phyloP scores from a whole-genome alignment of 1,140 invertebrate species.

The Nilaparvata lugens region DNA sequence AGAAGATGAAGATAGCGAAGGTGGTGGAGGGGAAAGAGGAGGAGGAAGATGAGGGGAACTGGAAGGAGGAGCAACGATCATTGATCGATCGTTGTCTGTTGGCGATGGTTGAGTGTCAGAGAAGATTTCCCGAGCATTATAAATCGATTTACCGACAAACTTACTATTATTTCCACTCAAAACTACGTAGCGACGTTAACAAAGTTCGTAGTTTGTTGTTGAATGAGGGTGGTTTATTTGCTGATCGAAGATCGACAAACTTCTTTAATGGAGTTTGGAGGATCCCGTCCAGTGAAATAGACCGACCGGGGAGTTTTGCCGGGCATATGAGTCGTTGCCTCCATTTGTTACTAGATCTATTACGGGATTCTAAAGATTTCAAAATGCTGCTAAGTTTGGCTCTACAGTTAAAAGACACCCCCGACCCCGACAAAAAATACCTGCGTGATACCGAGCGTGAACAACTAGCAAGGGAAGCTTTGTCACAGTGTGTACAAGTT shows the following conservation, averaged over 20 bases:
- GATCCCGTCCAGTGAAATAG: conserved; percentile 81
- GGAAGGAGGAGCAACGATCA: conserved; percentile 34
- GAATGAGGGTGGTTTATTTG: conserved; percentile 68
- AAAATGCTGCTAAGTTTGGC: conserved; percentile 71
- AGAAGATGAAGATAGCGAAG: conserved; percentile 30
- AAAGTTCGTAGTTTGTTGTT: conserved; percentile 63
- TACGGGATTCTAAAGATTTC: conserved; percentile 68
- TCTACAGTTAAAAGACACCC: conserved; percentile 63
- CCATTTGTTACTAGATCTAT: conserved; percentile 66
- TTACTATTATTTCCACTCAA: conserved; percentile 71
- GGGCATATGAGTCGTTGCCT: conserved; percentile 83
- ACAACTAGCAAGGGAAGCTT: conserved; percentile 62
- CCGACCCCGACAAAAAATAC: conserved; percentile 76
- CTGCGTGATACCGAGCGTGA: conserved; percentile 69
- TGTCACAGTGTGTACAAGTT: conserved; percentile 54
- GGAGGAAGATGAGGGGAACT: conserved; percentile 14
- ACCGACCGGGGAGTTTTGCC: conserved; percentile 82
- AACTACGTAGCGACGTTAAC: conserved; percentile 51
- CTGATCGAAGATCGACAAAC: conserved; percentile 71
- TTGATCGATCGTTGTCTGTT: conserved; percentile 51
- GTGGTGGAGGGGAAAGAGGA: conserved; percentile 12
- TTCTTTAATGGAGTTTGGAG: conserved; percentile 93
- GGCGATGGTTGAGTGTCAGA: conserved; percentile 74
- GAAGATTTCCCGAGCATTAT: conserved; percentile 82
- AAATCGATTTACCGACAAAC: conserved; percentile 84